Percentiles rank a stretch among this genome's conserved stretches.
Conservation (phyloP, 1,140 invertebrate species). For the Pentalonia nigronervosa region DNA sequence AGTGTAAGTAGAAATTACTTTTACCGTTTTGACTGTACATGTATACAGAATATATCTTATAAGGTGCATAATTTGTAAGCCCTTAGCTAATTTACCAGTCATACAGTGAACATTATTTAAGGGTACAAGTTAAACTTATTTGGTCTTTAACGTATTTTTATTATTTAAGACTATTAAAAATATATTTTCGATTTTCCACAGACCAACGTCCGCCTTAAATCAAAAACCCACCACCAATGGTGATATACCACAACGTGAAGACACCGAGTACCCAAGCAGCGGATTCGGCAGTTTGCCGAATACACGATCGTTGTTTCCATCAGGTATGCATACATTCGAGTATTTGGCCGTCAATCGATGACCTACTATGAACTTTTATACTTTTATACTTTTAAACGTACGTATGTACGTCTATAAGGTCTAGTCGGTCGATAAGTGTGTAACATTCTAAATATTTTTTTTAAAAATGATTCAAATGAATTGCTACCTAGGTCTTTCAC, state of each 20-base stretch:
- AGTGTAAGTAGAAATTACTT: conserved; percentile 77
- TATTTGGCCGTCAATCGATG: not conserved
- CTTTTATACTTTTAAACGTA: no score
- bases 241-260: conserved; percentile 67
- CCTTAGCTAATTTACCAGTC: not conserved
- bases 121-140: not conserved
- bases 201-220: conserved; percentile 75
- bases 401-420: not conserved
- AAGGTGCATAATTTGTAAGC: not conserved
- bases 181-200: conserved; percentile 62
- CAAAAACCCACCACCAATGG: conserved; percentile 67
- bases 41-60: not conserved
- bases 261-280: conserved; percentile 77
- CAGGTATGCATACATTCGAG: conserved; percentile 62
- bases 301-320: conserved; percentile 71
- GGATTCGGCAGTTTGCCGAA: conserved; percentile 85
- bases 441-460: not conserved
- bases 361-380: not conserved
- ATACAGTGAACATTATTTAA: not conserved
- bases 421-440: not conserved
- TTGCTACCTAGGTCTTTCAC: not conserved
- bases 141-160: not conserved
- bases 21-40: not conserved
- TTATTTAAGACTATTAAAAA: not conserved
- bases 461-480: not conserved